A percentile compares a stretch with the other conserved stretches of the same genome.
Conservation (phyloP, 2,797 vertebrate species). For the Loriculus beryllinus region DNA sequence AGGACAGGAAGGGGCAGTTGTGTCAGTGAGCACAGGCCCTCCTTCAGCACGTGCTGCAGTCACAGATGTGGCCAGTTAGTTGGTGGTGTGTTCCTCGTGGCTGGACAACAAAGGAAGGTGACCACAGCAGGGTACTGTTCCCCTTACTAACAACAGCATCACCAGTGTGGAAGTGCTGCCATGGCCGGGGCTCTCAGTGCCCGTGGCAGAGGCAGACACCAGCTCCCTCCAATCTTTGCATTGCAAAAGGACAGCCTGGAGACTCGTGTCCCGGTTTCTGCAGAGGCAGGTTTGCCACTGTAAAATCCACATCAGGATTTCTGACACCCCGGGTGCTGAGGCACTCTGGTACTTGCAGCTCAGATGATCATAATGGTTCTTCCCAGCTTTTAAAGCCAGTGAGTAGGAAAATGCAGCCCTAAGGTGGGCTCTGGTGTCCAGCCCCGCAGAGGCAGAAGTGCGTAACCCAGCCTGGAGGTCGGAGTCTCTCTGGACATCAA, state of each 20-base stretch:
- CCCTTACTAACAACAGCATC: fast-evolving
- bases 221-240: background rate
- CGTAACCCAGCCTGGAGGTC: fast-evolving
- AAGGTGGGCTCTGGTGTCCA: fast-evolving
- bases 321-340: background rate
- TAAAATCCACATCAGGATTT: slow-evolving; percentile 1
- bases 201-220: background rate
- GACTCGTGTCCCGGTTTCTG: background rate
- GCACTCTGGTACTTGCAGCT: background rate
- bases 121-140: background rate
- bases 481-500: fast-evolving
- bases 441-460: fast-evolving
- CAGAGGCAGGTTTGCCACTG: background rate
- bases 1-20: background rate
- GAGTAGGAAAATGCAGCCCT: background rate
- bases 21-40: background rate
- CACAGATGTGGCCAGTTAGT: background rate
- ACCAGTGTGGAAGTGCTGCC: fast-evolving
- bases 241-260: background rate
- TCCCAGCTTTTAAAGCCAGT: background rate
- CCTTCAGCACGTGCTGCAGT: background rate
- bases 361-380: background rate
- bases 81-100: background rate
- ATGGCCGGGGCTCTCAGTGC: background rate
- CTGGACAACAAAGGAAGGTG: background rate